Conservation (phyloP, 2,888 invertebrate genomes). For the Synergus laeviventris region DNA sequence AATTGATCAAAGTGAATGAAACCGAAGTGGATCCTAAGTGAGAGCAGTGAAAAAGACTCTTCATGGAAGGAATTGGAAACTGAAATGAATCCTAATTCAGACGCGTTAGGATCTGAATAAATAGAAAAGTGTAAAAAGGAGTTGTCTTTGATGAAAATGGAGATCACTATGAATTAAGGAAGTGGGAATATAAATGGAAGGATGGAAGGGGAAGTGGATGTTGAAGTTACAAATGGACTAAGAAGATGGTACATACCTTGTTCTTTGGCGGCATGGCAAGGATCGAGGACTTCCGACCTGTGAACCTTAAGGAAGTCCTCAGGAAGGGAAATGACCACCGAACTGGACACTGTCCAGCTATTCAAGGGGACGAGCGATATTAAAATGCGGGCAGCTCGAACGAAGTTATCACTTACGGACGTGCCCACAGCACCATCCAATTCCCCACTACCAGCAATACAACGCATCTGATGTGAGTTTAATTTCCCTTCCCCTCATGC, state of each 20-base stretch:
- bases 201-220: background rate
- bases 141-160: background rate
- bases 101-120: background rate
- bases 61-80: too few species aligned
- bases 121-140: background rate
- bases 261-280: constrained; percentile 64
- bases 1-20: background rate
- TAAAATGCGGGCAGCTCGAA: constrained; percentile 66
- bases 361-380: constrained; percentile 62
- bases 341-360: constrained; percentile 59
- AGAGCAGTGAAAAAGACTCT: too few species aligned
- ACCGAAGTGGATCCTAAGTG: background rate
- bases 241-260: constrained; percentile 59
- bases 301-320: constrained; percentile 4
- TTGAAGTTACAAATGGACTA: background rate
- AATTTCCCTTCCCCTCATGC: constrained; percentile 33
- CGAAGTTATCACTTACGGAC: constrained; percentile 66
- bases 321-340: constrained; percentile 49
- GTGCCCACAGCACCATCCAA: constrained; percentile 58
- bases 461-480: constrained; percentile 34
- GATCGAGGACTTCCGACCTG: constrained; percentile 26
- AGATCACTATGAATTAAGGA: background rate
- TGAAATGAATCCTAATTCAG: too few species aligned
- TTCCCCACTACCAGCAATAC: constrained; percentile 56
- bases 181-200: background rate